phyloP scores from a whole-genome alignment of 2,888 invertebrate species.

The Harpalus rubripes region DNA sequence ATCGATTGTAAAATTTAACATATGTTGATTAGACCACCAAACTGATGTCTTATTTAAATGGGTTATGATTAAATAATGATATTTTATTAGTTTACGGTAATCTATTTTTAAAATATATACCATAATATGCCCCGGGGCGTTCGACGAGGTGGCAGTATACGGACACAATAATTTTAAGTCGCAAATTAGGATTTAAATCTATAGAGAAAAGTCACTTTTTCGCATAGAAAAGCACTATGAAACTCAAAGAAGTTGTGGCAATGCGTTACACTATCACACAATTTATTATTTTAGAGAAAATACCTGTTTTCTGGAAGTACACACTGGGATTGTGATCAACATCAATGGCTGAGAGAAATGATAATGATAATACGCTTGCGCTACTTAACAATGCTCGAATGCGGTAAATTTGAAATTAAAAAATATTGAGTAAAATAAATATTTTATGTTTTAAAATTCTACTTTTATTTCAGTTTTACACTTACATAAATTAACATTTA shows the following conservation, averaged over 20 bases:
- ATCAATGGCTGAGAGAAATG: slow-evolving; percentile 78
- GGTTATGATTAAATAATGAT: slow-evolving; percentile 39
- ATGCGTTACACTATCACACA: slow-evolving; percentile 54
- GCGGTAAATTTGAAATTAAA: slow-evolving; percentile 60
- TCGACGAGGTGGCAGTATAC: slow-evolving; percentile 66
- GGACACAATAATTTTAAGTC: slow-evolving; percentile 54
- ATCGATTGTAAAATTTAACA: slow-evolving; percentile 55
- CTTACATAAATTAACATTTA: slow-evolving; percentile 9
- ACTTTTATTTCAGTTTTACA: slow-evolving; percentile 70
- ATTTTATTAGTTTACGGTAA: slow-evolving; percentile 50
- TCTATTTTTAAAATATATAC: slow-evolving; percentile 67
- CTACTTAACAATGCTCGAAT: slow-evolving; percentile 14
- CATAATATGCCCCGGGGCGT: slow-evolving; percentile 66
- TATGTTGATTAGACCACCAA: slow-evolving; percentile 41
- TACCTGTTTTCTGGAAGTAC: slow-evolving; percentile 67
- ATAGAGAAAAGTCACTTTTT: not conserved
- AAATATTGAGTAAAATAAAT: slow-evolving; percentile 73
- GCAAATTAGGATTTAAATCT: not conserved
- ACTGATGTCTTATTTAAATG: not conserved
- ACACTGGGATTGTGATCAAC: slow-evolving; percentile 75
- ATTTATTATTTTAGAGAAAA: slow-evolving; percentile 59
- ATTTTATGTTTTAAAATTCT: slow-evolving; percentile 72
- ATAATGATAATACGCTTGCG: slow-evolving; percentile 77
- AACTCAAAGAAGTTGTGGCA: not conserved
- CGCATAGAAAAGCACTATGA: not conserved